These are phyloP conservation scores for Gryon sp. DNA, from an alignment of 1,140 invertebrate species.

Conservation along the genomic window DNA sequence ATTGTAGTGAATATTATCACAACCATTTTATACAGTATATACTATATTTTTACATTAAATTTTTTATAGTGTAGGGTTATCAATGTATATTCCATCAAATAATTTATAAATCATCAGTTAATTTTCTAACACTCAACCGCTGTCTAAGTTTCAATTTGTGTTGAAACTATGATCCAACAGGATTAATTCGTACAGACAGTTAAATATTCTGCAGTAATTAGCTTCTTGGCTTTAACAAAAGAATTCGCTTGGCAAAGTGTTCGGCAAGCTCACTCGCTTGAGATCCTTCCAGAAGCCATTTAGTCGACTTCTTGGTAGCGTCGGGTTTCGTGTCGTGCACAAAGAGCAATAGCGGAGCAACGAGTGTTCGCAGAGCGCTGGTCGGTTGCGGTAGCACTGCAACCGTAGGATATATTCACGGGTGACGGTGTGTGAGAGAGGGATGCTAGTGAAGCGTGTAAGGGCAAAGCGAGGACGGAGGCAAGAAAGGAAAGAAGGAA, in stretches of 20 bases:
- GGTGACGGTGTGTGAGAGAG: slow-evolving; percentile 45
- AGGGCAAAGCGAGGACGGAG: slow-evolving; percentile 56
- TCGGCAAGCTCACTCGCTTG: slow-evolving; percentile 20
- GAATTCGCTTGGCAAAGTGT: slow-evolving; percentile 44
- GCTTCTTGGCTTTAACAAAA: slow-evolving; percentile 56
- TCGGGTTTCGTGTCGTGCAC: slow-evolving; percentile 61
- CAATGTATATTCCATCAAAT: too few species aligned
- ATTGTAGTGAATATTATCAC: too few species aligned
- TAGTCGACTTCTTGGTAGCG: slow-evolving; percentile 59
- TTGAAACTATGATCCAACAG: too few species aligned
- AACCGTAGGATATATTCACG: slow-evolving; percentile 39
- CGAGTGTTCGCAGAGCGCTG: slow-evolving; percentile 14
- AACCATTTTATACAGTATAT: too few species aligned
- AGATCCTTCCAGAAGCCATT: slow-evolving; percentile 53
- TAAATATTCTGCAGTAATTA: slow-evolving; percentile 49
- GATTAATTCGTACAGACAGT: slow-evolving; percentile 42
- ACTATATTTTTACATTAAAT: too few species aligned
- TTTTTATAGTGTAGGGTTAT: too few species aligned
- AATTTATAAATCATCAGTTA: too few species aligned
- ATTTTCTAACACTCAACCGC: too few species aligned
- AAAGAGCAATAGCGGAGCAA: slow-evolving; percentile 50
- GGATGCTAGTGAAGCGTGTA: slow-evolving; percentile 62
- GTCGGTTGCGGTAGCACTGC: slow-evolving; percentile 36
- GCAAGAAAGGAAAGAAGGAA: slow-evolving; percentile 72
- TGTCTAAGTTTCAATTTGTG: too few species aligned